Evolutionary conservation across 2,888 invertebrate genomes (phyloP).

Genomic region (Pandemis cinnamomeana): DNA sequence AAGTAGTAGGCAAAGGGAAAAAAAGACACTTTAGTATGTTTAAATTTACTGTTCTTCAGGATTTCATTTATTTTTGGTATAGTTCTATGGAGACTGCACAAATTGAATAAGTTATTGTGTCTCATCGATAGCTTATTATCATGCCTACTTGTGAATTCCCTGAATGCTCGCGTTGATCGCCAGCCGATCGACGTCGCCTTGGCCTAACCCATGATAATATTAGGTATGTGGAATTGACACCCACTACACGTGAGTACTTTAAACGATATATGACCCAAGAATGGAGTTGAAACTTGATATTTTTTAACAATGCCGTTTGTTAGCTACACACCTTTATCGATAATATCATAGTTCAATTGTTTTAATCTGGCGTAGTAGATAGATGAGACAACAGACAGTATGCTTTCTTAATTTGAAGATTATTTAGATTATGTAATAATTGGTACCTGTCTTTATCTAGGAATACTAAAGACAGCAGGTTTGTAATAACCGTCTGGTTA

Average conservation of each 20-base stretch:
- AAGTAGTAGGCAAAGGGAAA: too few species aligned
- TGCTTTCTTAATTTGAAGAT: not conserved
- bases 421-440: too few species aligned
- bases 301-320: constrained; percentile 25
- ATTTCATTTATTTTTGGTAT: not conserved
- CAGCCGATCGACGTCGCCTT: constrained; percentile 48
- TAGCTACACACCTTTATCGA: constrained; percentile 3
- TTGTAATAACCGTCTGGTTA: too few species aligned
- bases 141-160: constrained; percentile 32
- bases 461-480: too few species aligned
- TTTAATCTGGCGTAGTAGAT: not conserved
- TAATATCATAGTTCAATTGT: not conserved
- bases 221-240: constrained; percentile 48
- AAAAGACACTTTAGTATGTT: too few species aligned
- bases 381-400: not conserved
- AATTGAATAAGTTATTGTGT: constrained; percentile 3
- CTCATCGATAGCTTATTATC: not conserved
- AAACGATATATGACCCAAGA: constrained; percentile 30
- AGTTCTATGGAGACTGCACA: not conserved
- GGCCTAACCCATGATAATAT: constrained; percentile 54
- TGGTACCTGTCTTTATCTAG: too few species aligned
- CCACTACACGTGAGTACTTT: constrained; percentile 48
- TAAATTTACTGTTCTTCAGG: too few species aligned
- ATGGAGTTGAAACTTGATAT: constrained; percentile 30
- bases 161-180: constrained; percentile 4